Evolutionary conservation across 1,140 invertebrate species (phyloP).

Genomic region (Drosophila arawakana): DNA sequence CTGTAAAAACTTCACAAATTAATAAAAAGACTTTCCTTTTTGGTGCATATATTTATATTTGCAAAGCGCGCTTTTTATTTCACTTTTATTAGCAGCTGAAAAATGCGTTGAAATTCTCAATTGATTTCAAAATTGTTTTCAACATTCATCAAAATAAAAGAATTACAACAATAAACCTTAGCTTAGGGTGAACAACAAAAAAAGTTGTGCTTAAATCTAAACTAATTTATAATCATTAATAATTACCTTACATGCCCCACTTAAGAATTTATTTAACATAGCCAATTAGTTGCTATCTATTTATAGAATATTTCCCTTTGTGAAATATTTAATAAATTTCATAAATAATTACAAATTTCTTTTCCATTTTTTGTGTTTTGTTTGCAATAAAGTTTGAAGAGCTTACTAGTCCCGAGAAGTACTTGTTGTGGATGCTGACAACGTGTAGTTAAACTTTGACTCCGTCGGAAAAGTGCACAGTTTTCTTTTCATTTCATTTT

Average conservation of each 20-base stretch:
- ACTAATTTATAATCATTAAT: slow-evolving; percentile 32
- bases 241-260: slow-evolving; percentile 26
- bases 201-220: slow-evolving; percentile 46
- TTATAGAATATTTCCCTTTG: slow-evolving; percentile 24
- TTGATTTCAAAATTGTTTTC: slow-evolving; percentile 63
- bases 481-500: slow-evolving; percentile 10
- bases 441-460: slow-evolving; percentile 14
- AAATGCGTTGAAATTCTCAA: slow-evolving; percentile 51
- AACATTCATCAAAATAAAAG: slow-evolving; percentile 69
- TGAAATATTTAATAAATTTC: slow-evolving; percentile 23
- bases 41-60: slow-evolving; percentile 24
- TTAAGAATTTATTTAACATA: slow-evolving; percentile 35
- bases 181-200: slow-evolving; percentile 46
- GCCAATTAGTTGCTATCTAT: slow-evolving; percentile 53
- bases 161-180: slow-evolving; percentile 71
- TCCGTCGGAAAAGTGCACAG: slow-evolving; percentile 10
- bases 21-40: not conserved
- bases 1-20: not conserved
- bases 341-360: slow-evolving; percentile 19
- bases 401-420: slow-evolving; percentile 64
- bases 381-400: slow-evolving; percentile 70
- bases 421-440: slow-evolving; percentile 12
- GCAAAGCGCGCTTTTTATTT: slow-evolving; percentile 38
- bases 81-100: slow-evolving; percentile 45
- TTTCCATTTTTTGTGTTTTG: slow-evolving; percentile 29